Evolutionary conservation across 2,888 invertebrate species (phyloP).

Genomic region (Brachyopa scutellaris): DNA sequence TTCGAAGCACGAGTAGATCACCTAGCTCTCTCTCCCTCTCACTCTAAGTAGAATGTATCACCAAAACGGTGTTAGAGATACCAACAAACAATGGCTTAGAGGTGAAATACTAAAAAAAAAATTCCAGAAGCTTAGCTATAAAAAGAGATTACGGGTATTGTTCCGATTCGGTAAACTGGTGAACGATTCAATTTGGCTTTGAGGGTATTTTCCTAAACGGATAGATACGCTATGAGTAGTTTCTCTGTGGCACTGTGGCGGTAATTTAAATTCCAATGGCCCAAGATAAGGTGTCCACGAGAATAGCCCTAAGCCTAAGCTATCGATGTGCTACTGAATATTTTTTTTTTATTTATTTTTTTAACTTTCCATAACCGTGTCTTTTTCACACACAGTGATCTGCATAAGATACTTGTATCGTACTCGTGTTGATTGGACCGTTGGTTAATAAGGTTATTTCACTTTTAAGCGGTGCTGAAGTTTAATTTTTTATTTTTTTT

Average conservation of each 20-base stretch:
- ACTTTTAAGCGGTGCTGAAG: conserved; percentile 59
- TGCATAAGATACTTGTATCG: not conserved
- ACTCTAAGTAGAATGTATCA: conserved; percentile 38
- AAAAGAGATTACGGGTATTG: conserved; percentile 52
- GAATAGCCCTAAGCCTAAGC: conserved; percentile 59
- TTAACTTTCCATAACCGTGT: not conserved
- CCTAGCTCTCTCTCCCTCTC: too few species aligned
- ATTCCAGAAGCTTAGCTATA: conserved; percentile 56
- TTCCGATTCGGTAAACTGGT: conserved; percentile 45
- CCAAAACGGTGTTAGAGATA: conserved; percentile 1
- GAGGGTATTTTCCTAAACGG: conserved; percentile 38
- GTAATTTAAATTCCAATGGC: conserved; percentile 45
- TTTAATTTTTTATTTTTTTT: conserved; percentile 6
- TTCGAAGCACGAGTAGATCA: not conserved
- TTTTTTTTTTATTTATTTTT: not conserved
- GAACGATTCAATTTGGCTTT: conserved; percentile 63
- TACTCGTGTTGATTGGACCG: conserved; percentile 13
- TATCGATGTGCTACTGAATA: conserved; percentile 58
- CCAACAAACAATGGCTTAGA: conserved; percentile 23
- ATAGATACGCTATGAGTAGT: too few species aligned
- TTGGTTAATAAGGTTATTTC: conserved; percentile 59
- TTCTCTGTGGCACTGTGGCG: too few species aligned
- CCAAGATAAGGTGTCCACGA: conserved; percentile 51
- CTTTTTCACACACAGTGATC: not conserved
- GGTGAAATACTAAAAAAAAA: conserved; percentile 12